These are phyloP conservation scores for Camponotus pennsylvanicus DNA, from an alignment of 1,140 invertebrate genomes.

Conservation along the genomic window DNA sequence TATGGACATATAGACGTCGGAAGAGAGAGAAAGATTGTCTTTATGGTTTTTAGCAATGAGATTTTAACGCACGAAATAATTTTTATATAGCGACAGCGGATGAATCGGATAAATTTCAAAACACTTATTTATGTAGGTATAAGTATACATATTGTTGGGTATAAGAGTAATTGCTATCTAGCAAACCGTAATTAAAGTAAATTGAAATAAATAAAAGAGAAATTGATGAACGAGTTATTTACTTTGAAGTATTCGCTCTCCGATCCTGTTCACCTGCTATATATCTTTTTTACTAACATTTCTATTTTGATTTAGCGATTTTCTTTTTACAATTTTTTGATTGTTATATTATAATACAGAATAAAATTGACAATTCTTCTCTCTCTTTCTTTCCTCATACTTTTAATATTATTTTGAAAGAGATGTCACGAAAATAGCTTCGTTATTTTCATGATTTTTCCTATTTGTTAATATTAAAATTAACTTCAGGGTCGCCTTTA, in stretches of 20 bases:
- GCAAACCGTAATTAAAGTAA: background rate
- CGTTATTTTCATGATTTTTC: background rate
- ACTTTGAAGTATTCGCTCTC: background rate
- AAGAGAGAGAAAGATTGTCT: constrained; percentile 31
- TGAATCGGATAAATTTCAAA: constrained; percentile 19
- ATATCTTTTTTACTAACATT: background rate
- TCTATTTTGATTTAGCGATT: constrained; percentile 27
- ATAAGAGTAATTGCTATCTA: background rate
- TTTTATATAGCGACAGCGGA: background rate
- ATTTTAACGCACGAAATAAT: background rate
- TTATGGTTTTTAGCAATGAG: background rate
- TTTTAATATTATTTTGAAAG: constrained; percentile 1
- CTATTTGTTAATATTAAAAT: constrained; percentile 3
- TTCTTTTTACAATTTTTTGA: constrained; percentile 14
- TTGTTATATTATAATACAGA: constrained; percentile 13
- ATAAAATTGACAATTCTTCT: background rate
- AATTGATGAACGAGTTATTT: background rate
- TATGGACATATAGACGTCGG: constrained; percentile 20
- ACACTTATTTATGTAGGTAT: background rate
- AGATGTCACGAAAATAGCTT: background rate
- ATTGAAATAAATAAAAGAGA: background rate
- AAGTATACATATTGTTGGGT: background rate
- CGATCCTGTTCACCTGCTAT: background rate
- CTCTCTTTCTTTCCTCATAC: constrained; percentile 20
- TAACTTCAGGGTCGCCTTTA: constrained; percentile 18